Conservation (phyloP, 2,797 vertebrate genomes). For the Manis pentadactyla region DNA sequence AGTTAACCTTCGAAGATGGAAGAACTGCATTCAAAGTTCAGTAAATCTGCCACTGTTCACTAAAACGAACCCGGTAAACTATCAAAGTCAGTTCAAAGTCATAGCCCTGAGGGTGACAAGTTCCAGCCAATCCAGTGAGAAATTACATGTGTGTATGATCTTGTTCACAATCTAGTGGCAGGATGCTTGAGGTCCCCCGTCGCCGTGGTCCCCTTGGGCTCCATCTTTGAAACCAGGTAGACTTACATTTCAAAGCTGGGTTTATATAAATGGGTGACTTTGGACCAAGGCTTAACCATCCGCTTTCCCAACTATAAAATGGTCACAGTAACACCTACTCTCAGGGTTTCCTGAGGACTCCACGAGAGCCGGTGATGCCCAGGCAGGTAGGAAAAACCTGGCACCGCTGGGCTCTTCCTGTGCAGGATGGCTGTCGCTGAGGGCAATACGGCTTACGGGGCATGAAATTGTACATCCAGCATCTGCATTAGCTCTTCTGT, state of each 20-base stretch:
- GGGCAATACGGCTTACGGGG: fast-evolving
- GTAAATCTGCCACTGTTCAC: background rate
- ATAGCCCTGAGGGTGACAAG: background rate
- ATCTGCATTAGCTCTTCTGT: background rate
- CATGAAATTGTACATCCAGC: background rate
- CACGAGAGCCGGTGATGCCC: fast-evolving
- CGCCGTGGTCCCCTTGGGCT: fast-evolving
- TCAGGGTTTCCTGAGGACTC: background rate
- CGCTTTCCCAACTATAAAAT: background rate
- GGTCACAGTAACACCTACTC: background rate
- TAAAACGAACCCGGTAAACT: background rate
- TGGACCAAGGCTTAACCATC: background rate
- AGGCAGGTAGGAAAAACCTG: too few relatives aligned
- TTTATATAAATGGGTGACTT: background rate
- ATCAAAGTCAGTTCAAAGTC: background rate
- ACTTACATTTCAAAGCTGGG: background rate
- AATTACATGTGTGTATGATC: background rate
- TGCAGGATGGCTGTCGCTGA: fast-evolving
- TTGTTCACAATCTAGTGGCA: background rate
- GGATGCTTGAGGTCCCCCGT: fast-evolving
- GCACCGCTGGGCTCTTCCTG: fast-evolving
- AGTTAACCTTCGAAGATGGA: background rate
- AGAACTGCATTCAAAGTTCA: background rate
- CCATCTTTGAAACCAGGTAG: fast-evolving
- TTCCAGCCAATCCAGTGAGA: background rate